Base-by-base conservation (phyloP, 2,888 invertebrate species). In the Trichogramma evanescens region DNA sequence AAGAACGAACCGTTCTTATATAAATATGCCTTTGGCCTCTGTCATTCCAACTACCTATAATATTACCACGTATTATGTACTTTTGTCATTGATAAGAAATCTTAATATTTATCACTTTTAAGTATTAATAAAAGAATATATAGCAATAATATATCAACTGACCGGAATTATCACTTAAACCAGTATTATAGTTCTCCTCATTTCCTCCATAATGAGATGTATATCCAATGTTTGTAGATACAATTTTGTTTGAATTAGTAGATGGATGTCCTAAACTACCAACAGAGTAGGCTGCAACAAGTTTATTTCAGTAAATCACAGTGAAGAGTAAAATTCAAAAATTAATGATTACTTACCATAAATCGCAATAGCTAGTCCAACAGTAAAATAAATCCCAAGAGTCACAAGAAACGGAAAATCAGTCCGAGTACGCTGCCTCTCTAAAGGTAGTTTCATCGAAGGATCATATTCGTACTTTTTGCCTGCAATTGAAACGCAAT, bases 391-490 rank as follows among this genome's bases (percentile, higher is more conserved):
- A 6, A 59, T 8, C 50, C 45, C 48, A 48, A 59, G 43, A 4
- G 48, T 13, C 6, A 55, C 42, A 3, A 51, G 26, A 41, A 45
- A 56, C 7, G 43, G 13, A 5, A 6, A 38, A 52, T 61, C 57
- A 4, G 56, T 61, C 50, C 5, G 13, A 1, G 5, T 7, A 6
- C 61, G 49, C 4, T 5, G 5, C 6, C 10, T 45, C 5, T 56
- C 10, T 38, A 61, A 13, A 4, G 61, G 61, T 4, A 56, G 54
- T 38, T 50, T 52, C 61, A 56, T 57, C 46, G 46, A 13, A 2
- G 61, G 57, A 39, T 61, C 56, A n/a, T 57, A 57, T 7, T 50
- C 40, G n/a, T 57, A 45, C 45, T 48, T 57, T 56, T 58, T 26
- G 38, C 58, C 58, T 61, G 26, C 26, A 26, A 26, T 26, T 26